Conservation (phyloP, 1,140 invertebrate genomes). For the Hyles euphorbiae region DNA sequence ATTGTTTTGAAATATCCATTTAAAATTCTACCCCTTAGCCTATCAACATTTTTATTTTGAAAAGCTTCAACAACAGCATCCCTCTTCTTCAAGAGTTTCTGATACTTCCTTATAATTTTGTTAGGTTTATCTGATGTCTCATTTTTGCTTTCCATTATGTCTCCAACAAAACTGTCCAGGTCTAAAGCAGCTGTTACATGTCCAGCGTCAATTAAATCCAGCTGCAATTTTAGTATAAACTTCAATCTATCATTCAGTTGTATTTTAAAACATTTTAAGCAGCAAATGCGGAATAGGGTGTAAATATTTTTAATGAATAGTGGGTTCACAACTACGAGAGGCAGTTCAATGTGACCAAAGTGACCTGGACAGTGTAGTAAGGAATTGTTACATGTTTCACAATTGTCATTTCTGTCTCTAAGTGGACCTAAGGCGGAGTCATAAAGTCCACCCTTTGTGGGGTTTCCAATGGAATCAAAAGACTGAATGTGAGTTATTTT, state of each 20-base stretch:
- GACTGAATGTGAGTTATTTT: constrained; percentile 89
- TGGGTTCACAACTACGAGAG: constrained; percentile 94
- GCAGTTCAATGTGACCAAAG: constrained; percentile 96
- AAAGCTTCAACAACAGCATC: constrained; percentile 60
- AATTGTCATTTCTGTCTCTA: constrained; percentile 80
- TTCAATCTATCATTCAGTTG: constrained; percentile 83
- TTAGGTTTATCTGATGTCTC: constrained; percentile 40
- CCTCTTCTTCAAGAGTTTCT: constrained; percentile 56
- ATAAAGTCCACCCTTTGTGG: constrained; percentile 89
- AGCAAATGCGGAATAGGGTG: constrained; percentile 81
- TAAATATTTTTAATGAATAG: constrained; percentile 87
- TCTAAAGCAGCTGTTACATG: constrained; percentile 83
- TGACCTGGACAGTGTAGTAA: constrained; percentile 91
- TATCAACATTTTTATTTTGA: constrained; percentile 79
- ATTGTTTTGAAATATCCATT: constrained; percentile 76
- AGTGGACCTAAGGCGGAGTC: constrained; percentile 85
- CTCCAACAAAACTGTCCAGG: constrained; percentile 76
- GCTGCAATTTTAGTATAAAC: constrained; percentile 82
- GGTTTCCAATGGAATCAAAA: constrained; percentile 91
- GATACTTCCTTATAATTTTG: constrained; percentile 60
- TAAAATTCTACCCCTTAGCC: constrained; percentile 77
- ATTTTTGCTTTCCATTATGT: constrained; percentile 48
- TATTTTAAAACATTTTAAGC: constrained; percentile 82
- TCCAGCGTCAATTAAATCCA: constrained; percentile 86
- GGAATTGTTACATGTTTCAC: constrained; percentile 87